These are phyloP conservation scores for Chloroceryle inda DNA, from an alignment of 2,797 vertebrate genomes.

Conservation along the genomic window DNA sequence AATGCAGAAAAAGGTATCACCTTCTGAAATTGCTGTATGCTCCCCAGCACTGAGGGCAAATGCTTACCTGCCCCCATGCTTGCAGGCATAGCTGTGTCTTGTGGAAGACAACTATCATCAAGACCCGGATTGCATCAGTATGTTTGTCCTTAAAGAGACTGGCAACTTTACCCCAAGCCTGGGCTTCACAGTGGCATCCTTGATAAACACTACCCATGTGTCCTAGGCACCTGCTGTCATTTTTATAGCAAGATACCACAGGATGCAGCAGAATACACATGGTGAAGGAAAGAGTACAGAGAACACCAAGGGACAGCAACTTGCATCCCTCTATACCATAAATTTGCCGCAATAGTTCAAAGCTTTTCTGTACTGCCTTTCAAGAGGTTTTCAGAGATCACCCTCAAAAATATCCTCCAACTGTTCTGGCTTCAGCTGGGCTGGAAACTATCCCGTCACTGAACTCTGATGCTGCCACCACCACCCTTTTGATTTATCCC, in stretches of 20 bases:
- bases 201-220: background rate
- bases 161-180: background rate
- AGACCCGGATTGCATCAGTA: background rate
- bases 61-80: background rate
- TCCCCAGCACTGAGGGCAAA: rapidly evolving
- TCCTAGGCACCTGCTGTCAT: background rate
- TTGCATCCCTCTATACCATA: background rate
- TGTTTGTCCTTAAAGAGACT: background rate
- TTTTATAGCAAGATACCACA: background rate
- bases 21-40: background rate
- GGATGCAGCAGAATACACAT: background rate
- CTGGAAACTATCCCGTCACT: background rate
- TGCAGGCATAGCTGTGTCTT: background rate
- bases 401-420: background rate
- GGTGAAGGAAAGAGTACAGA: background rate
- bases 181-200: background rate
- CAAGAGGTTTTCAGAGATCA: background rate
- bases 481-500: background rate
- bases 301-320: background rate
- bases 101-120: background rate
- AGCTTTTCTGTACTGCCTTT: background rate
- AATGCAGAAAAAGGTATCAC: background rate
- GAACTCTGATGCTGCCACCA: background rate
- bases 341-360: background rate
- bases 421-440: background rate